Percentiles rank a stretch among this genome's conserved stretches.
Evolutionary conservation across 2,113 vertebrate genomes (phyloP).

Genomic region (Triplophysa siluroides): DNA sequence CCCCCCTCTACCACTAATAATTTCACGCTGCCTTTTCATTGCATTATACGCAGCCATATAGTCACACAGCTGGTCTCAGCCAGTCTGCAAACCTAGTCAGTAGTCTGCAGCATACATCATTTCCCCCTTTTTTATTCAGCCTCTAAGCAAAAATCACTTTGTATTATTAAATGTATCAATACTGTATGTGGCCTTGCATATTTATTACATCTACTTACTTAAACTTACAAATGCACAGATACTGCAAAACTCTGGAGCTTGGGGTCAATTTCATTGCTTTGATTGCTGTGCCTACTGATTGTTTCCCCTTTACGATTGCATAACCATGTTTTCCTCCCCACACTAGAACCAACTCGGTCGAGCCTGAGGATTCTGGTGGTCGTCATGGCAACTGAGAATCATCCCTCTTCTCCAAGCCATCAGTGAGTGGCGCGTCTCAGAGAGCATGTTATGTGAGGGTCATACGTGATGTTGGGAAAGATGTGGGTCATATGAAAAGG

Average conservation of each 20-base stretch:
- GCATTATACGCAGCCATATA: constrained; percentile 15
- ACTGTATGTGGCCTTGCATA: background rate
- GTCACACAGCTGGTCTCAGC: constrained; percentile 4
- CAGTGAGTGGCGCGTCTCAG: constrained; percentile 61
- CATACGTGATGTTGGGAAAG: constrained; percentile 53
- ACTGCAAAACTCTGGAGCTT: constrained; percentile 4
- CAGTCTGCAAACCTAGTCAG: constrained; percentile 10
- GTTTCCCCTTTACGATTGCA: constrained; percentile 47
- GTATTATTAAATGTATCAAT: no score
- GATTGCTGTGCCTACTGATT: constrained; percentile 20
- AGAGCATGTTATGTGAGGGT: constrained; percentile 54
- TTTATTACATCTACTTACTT: background rate
- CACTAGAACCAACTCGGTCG: constrained; percentile 62
- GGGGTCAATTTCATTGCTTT: background rate
- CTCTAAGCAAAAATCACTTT: constrained; percentile 9
- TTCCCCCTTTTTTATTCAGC: background rate
- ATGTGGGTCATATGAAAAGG: background rate
- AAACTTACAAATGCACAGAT: constrained; percentile 14
- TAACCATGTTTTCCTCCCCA: constrained; percentile 60
- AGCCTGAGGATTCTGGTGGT: constrained; percentile 72
- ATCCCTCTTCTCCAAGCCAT: constrained; percentile 63
- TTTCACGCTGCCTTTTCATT: constrained; percentile 5
- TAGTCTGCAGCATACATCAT: background rate
- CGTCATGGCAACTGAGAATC: constrained; percentile 74
- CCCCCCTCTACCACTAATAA: background rate